Evolutionary conservation across 1,140 invertebrate species (phyloP).

Genomic region (Ooceraea biroi): DNA sequence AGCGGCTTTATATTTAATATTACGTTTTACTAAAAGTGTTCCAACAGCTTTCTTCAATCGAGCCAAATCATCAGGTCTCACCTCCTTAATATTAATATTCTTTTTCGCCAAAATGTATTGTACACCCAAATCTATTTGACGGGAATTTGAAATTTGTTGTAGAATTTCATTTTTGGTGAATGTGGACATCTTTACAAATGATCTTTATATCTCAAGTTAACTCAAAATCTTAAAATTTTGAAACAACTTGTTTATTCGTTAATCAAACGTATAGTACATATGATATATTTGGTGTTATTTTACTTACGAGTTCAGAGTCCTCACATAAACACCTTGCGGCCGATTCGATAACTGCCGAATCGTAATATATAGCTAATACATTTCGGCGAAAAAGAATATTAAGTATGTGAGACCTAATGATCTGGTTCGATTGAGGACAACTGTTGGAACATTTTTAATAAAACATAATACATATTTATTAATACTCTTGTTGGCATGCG

Average conservation of each 20-base stretch:
- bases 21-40: not conserved
- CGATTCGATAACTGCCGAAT: not conserved
- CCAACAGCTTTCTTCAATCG: not conserved
- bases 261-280: not conserved
- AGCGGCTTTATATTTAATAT: not conserved
- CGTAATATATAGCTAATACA: slow-evolving; percentile 6
- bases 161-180: not conserved
- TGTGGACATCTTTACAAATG: not conserved
- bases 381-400: not conserved
- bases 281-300: not conserved
- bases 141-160: not conserved
- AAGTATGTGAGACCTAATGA: not conserved
- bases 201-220: not conserved
- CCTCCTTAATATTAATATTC: not conserved
- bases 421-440: not conserved
- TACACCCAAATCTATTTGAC: not conserved
- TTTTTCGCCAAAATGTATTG: not conserved
- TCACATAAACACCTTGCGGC: not conserved
- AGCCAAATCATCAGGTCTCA: not conserved
- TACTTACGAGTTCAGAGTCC: not conserved
- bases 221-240: not conserved
- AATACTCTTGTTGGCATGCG: not conserved
- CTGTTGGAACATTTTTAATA: not conserved
- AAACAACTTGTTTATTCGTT: not conserved
- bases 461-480: slow-evolving; percentile 3